phyloP scores from a whole-genome alignment of 2,797 vertebrate genomes.

The Pseudocheirus occidentalis region DNA sequence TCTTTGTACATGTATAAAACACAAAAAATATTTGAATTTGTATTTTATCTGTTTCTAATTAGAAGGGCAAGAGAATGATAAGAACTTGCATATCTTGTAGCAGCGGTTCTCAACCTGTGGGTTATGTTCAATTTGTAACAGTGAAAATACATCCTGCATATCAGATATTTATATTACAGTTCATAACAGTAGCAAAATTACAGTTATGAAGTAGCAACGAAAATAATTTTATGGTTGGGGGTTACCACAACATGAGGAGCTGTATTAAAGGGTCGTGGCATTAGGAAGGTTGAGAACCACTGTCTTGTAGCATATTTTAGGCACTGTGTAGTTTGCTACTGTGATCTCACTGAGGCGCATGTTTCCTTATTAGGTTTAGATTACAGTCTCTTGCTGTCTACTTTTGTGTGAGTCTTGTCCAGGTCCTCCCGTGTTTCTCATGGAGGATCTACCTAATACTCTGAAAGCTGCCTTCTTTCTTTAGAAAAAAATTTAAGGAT shows the following conservation, averaged over 20 bases:
- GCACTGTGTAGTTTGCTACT: not conserved
- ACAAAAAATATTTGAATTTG: not conserved
- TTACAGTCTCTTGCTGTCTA: not conserved
- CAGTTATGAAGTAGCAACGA: no score
- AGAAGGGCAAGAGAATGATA: not conserved
- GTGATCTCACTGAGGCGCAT: not conserved
- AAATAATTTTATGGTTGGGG: no score
- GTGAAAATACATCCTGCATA: no score
- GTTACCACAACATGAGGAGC: no score
- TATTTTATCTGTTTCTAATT: not conserved
- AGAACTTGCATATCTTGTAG: not conserved
- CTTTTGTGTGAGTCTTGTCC: not conserved
- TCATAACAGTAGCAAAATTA: no score
- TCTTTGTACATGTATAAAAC: not conserved
- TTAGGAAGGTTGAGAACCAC: no score
- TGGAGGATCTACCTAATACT: not conserved
- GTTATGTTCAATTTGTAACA: no score
- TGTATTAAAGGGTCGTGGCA: no score
- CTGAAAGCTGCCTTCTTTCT: not conserved
- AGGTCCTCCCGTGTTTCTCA: not conserved
- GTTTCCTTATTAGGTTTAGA: not conserved
- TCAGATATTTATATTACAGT: no score
- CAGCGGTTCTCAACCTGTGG: not conserved
- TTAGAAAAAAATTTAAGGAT: not conserved
- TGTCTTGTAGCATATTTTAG: not conserved